Percentiles rank a stretch among this genome's conserved stretches.
Evolutionary conservation across 2,888 invertebrate species (phyloP).

Genomic region (Pandemis corylana): DNA sequence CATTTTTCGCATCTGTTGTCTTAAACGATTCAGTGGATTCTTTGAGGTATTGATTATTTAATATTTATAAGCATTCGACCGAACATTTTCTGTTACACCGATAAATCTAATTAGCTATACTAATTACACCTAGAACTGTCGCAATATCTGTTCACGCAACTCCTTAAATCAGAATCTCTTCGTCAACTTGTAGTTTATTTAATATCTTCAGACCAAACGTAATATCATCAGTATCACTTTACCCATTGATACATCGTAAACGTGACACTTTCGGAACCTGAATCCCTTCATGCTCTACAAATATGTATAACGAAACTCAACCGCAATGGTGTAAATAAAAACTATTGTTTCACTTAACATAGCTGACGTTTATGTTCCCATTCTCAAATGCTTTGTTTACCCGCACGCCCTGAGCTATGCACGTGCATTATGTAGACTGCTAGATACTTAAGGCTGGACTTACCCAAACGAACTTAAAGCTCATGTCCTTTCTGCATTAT

Average conservation of each 20-base stretch:
- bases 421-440: conserved; percentile 43
- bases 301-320: conserved; percentile 22
- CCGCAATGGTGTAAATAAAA: conserved; percentile 41
- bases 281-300: conserved; percentile 41
- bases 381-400: conserved; percentile 42
- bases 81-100: not conserved
- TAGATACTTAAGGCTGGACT: conserved; percentile 40
- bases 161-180: not conserved
- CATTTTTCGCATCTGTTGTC: not conserved
- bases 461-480: conserved; percentile 26
- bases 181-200: not conserved
- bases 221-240: conserved; percentile 15
- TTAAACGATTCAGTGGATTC: too few species aligned
- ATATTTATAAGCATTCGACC: not conserved
- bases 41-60: too few species aligned
- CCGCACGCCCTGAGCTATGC: conserved; percentile 41
- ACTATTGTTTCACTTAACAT: conserved; percentile 40
- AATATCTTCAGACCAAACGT: not conserved
- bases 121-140: not conserved
- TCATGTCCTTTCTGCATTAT: conserved; percentile 14
- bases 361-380: conserved; percentile 38
- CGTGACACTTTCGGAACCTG: conserved; percentile 35
- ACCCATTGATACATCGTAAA: conserved; percentile 26
- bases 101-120: not conserved
- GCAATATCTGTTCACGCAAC: not conserved